phyloP scores from a whole-genome alignment of 2,113 vertebrate species.

The Psammodynastes pulverulentus region DNA sequence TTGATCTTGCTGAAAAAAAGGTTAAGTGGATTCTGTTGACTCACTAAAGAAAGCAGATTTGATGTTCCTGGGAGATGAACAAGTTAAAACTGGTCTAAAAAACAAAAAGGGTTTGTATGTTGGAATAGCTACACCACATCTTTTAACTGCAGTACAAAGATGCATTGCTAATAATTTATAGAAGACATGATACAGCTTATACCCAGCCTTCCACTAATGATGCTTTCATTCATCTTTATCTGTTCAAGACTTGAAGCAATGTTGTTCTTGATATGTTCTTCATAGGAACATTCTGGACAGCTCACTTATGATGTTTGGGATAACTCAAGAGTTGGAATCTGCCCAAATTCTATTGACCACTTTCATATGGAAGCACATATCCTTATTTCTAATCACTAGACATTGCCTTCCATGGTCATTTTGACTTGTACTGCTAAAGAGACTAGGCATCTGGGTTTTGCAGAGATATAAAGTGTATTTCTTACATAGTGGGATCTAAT shows the following conservation, averaged over 20 bases:
- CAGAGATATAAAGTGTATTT: neutral
- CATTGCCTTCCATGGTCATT: neutral
- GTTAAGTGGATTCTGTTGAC: conserved; percentile 63
- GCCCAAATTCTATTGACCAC: neutral
- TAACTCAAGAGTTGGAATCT: neutral
- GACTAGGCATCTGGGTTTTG: neutral
- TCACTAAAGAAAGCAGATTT: conserved; percentile 58
- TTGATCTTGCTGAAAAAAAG: conserved; percentile 57
- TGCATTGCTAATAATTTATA: neutral
- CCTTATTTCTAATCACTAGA: neutral
- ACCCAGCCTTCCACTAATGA: neutral
- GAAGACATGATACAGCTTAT: neutral
- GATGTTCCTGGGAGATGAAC: conserved; percentile 29
- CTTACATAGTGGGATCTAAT: neutral
- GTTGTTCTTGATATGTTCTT: neutral
- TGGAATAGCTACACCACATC: neutral
- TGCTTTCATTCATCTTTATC: neutral
- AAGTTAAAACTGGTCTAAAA: conserved; percentile 39
- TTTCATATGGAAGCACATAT: neutral
- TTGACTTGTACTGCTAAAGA: neutral
- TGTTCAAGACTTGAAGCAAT: neutral
- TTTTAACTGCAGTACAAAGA: neutral
- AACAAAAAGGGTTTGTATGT: neutral
- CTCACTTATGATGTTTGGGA: neutral
- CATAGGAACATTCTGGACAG: neutral